Evolutionary conservation across 1,140 invertebrate genomes (phyloP).

Genomic region (Drosophila athabasca): DNA sequence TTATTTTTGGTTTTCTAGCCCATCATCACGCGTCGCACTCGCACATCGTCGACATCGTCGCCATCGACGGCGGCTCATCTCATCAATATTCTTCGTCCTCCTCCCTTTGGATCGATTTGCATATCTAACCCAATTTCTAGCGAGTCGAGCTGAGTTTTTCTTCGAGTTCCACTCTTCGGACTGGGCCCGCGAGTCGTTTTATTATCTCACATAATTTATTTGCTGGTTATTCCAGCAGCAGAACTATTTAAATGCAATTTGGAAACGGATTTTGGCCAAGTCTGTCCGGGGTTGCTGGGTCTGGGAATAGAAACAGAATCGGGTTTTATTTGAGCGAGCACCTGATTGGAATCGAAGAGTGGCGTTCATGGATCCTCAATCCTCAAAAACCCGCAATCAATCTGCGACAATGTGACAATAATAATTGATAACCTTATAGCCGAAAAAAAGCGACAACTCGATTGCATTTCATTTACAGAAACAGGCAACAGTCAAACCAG

Average conservation of each 20-base stretch:
- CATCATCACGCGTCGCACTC: conserved; percentile 1
- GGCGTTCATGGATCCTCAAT: neutral
- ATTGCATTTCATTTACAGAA: conserved; percentile 16
- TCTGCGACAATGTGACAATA: conserved; percentile 53
- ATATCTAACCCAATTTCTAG: conserved; percentile 16
- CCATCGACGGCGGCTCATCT: neutral
- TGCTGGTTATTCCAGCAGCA: conserved; percentile 50
- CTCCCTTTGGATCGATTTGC: conserved; percentile 23
- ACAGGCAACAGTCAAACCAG: neutral
- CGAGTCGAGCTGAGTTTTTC: conserved; percentile 1
- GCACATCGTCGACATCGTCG: too few species aligned
- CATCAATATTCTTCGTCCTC: conserved; percentile 15
- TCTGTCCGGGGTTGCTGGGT: neutral
- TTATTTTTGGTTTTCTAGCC: neutral
- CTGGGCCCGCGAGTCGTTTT: neutral
- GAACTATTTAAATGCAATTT: conserved; percentile 60
- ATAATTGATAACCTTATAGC: conserved; percentile 48
- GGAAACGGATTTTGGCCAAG: conserved; percentile 56
- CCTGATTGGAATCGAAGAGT: conserved; percentile 38
- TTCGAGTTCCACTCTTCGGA: neutral
- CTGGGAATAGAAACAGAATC: conserved; percentile 18
- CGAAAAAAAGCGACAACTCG: neutral
- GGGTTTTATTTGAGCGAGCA: conserved; percentile 10
- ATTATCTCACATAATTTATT: conserved; percentile 39
- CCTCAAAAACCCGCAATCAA: conserved; percentile 1